Conservation (phyloP, 2,888 invertebrate species). For the Hesperia comma region DNA sequence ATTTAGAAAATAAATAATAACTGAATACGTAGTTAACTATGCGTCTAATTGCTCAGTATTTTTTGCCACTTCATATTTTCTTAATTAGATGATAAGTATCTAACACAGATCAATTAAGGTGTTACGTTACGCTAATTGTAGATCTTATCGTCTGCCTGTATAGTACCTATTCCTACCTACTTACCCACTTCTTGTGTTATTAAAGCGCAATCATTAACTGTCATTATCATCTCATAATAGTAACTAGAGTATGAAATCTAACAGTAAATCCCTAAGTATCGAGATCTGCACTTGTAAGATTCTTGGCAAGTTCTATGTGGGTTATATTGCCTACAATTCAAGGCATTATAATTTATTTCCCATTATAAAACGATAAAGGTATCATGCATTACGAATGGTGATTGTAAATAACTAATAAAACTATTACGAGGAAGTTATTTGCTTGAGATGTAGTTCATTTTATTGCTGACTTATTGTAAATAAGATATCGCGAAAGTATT, state of each 20-base stretch:
- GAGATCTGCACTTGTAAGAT: not conserved
- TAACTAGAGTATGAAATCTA: conserved; percentile 31
- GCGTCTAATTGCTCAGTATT: no score
- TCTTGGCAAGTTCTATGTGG: not conserved
- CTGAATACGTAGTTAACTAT: no score
- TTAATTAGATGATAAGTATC: no score
- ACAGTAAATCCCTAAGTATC: conserved; percentile 17
- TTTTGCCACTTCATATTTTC: no score
- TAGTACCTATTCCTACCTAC: not conserved
- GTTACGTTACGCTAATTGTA: no score
- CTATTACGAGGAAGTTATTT: conserved; percentile 32
- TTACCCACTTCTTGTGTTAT: not conserved
- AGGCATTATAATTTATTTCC: conserved; percentile 13
- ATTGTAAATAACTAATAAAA: conserved; percentile 17
- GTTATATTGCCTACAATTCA: conserved; percentile 2
- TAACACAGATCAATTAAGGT: no score
- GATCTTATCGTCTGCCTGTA: no score
- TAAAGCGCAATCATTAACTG: conserved; percentile 9
- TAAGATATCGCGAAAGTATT: not conserved
- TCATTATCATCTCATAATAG: conserved; percentile 12
- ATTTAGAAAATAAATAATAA: no score
- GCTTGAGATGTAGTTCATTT: not conserved
- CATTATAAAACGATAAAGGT: conserved; percentile 20
- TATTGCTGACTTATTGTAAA: not conserved
- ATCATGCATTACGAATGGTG: conserved; percentile 10